These are phyloP conservation scores for Lerista edwardsae DNA, from an alignment of 2,797 vertebrate species.

Conservation along the genomic window DNA sequence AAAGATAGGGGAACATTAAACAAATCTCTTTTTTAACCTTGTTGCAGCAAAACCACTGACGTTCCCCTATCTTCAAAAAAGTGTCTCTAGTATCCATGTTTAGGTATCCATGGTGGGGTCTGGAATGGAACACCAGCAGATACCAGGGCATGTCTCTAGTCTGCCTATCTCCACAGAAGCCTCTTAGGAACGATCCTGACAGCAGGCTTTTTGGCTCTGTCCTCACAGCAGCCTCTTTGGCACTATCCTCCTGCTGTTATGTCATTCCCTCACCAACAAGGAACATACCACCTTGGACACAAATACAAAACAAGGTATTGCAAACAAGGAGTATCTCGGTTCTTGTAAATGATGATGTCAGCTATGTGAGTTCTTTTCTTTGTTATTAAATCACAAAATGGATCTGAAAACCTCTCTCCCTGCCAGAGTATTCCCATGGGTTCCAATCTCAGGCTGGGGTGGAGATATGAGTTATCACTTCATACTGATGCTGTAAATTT, in stretches of 20 bases:
- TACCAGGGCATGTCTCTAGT: no score
- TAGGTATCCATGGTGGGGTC: no score
- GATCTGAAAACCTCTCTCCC: not conserved
- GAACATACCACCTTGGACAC: not conserved
- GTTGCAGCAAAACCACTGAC: no score
- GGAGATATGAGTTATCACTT: not conserved
- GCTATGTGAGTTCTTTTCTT: not conserved
- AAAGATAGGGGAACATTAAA: no score
- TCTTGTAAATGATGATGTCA: not conserved
- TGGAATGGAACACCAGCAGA: no score
- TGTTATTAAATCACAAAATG: not conserved
- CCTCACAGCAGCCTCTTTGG: not conserved
- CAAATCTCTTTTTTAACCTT: no score
- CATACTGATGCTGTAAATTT: not conserved
- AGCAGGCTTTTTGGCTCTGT: not conserved
- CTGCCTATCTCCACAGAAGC: not conserved
- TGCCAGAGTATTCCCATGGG: not conserved
- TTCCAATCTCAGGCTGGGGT: not conserved
- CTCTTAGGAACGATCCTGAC: not conserved
- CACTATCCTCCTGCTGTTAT: not conserved
- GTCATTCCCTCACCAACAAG: not conserved
- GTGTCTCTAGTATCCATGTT: no score
- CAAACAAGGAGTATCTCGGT: not conserved
- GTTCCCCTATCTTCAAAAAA: no score
- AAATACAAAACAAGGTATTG: not conserved